Evolutionary conservation across 1,140 invertebrate species (phyloP).

Genomic region (Bradysia coprophila): DNA sequence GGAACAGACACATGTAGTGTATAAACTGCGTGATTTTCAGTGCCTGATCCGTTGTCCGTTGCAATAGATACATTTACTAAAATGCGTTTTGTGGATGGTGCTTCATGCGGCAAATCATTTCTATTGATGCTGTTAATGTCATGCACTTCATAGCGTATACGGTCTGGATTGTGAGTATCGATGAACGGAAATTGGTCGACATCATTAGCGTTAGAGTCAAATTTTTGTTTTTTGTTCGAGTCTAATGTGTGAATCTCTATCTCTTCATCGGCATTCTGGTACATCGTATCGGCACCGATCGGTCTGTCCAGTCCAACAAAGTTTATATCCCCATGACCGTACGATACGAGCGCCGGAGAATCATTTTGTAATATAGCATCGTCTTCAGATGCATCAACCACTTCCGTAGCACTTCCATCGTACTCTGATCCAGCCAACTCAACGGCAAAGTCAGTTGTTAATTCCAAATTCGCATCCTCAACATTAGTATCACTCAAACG

Average conservation of each 20-base stretch:
- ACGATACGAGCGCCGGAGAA: background rate
- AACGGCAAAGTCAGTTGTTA: conserved; percentile 1
- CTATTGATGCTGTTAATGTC: conserved; percentile 2
- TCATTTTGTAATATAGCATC: background rate
- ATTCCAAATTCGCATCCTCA: background rate
- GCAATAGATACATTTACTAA: conserved; percentile 21
- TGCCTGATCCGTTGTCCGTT: conserved; percentile 16
- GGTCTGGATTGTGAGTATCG: background rate
- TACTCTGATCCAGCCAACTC: no score
- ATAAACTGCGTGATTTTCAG: conserved; percentile 13
- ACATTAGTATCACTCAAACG: background rate
- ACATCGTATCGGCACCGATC: background rate
- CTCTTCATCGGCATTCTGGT: background rate
- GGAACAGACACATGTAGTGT: conserved; percentile 20
- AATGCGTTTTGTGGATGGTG: conserved; percentile 8
- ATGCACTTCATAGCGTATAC: conserved; percentile 1
- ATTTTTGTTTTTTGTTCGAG: background rate
- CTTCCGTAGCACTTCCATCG: background rate
- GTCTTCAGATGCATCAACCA: background rate
- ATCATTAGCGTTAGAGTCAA: background rate
- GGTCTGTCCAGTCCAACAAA: background rate
- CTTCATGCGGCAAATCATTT: conserved; percentile 4
- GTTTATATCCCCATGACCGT: background rate
- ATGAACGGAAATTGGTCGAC: background rate
- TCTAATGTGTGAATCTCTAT: background rate